Conservation (phyloP, 2,797 vertebrate species). For the Malacoctenus gilli region DNA sequence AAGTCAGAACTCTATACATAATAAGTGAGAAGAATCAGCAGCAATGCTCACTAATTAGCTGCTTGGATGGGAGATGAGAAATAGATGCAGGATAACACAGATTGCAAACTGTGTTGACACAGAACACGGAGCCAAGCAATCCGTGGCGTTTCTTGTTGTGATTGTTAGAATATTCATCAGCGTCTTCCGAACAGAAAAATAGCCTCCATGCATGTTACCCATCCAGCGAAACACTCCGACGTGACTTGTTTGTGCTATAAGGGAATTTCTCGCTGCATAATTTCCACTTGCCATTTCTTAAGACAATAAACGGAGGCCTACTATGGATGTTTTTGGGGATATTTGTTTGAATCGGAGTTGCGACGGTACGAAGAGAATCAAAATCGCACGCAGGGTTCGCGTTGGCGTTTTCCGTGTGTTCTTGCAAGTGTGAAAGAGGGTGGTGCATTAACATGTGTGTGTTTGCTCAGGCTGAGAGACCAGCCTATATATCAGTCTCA, state of each 20-base stretch:
- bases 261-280: slow-evolving; percentile 52
- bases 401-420: slow-evolving; percentile 7
- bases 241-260: slow-evolving; percentile 60
- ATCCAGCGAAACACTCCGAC: slow-evolving; percentile 51
- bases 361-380: too few species aligned
- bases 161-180: slow-evolving; percentile 75
- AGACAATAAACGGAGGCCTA: slow-evolving; percentile 42
- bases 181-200: slow-evolving; percentile 65
- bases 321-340: slow-evolving; percentile 42
- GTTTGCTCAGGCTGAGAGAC: slow-evolving; percentile 29
- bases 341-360: too few species aligned
- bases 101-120: slow-evolving; percentile 68
- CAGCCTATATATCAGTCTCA: slow-evolving; percentile 38
- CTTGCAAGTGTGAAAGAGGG: slow-evolving; percentile 10
- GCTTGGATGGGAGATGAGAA: slow-evolving; percentile 59
- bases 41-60: slow-evolving; percentile 65
- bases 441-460: slow-evolving; percentile 16
- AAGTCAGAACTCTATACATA: slow-evolving; percentile 44
- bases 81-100: slow-evolving; percentile 64
- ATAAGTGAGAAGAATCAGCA: slow-evolving; percentile 50
- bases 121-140: slow-evolving; percentile 60
- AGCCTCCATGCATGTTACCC: slow-evolving; percentile 66
- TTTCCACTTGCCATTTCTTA: slow-evolving; percentile 52
- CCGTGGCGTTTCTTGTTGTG: slow-evolving; percentile 59
- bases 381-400: slow-evolving; percentile 6